Evolutionary conservation across 1,140 invertebrate genomes (phyloP), one percentile per base, ranked within the genome.

Genomic region (Heliothis virescens): DNA sequence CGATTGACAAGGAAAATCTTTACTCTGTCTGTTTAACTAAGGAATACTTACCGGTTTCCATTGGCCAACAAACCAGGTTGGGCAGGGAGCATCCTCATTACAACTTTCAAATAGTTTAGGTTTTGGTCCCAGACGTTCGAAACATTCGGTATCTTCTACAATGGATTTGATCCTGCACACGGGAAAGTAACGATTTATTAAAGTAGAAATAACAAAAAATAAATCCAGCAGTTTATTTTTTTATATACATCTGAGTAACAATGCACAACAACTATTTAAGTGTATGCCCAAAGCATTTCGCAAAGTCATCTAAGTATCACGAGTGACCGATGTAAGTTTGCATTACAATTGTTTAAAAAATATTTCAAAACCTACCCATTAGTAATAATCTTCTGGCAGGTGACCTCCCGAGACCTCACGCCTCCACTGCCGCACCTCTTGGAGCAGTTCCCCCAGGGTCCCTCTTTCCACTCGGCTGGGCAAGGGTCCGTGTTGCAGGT

Each of bases 361-460:
- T 3, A 47, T 1, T 16, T 13, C 12, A 18, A n/a, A 26, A 81
- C 86, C 91, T 90, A 96, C 95, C 97, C 92, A 87, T 95, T 95
- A 11, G 96, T 92, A 26, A 97, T 95, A 71, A 97, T 95, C 92
- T 97, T 97, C 87, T 97, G 96, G 92, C 98, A 99, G 89, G 96
- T 96, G 2, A 99, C 96, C 83, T 96, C 95, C 80, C 97, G 93
- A 4, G 95, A 96, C 85, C 97, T 96, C 57, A 95, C 96, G 82
- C 96, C 97, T 79, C 96, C 97, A 3, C 96, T 95, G 3, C 98
- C 98, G 88, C 98, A 99, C 5, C 96, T 96, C 81, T 96, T 96
- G 26, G 96, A 97, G 89, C 98, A 99, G n/a, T 96, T 93, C 12
- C 96, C 95, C 98, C 98, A 99, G 0, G 97, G 96, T 26, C 97